Conservation (phyloP, 2,113 vertebrate species). For the Ibidorhyncha struthersii region DNA sequence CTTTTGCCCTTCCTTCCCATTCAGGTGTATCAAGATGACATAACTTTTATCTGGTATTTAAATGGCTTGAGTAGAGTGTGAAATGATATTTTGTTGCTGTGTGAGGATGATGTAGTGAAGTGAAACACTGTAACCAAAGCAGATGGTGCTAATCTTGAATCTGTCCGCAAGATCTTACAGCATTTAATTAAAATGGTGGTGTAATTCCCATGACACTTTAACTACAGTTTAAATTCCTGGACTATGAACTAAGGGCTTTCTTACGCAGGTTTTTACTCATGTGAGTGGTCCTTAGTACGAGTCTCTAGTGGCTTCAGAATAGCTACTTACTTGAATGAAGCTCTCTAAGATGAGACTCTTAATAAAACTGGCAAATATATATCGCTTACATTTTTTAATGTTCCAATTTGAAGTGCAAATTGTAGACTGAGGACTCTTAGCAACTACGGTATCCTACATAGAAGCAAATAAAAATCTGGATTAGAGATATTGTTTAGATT, state of each 20-base stretch:
- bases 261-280: slow-evolving; percentile 44
- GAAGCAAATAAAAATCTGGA: background rate
- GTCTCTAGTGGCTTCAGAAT: slow-evolving; percentile 30
- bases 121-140: slow-evolving; percentile 52
- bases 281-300: slow-evolving; percentile 8
- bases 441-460: background rate
- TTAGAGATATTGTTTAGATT: background rate
- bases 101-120: slow-evolving; percentile 37
- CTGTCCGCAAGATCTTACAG: slow-evolving; percentile 63
- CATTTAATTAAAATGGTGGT: slow-evolving; percentile 72
- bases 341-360: background rate
- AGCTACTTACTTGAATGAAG: slow-evolving; percentile 42
- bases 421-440: background rate
- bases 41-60: slow-evolving; percentile 21
- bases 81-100: slow-evolving; percentile 40
- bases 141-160: slow-evolving; percentile 72
- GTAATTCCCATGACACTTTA: slow-evolving; percentile 67
- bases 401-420: background rate
- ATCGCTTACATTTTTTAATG: background rate
- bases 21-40: background rate
- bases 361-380: slow-evolving; percentile 1
- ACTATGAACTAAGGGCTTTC: slow-evolving; percentile 60
- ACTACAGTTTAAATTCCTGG: slow-evolving; percentile 60
- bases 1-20: background rate
- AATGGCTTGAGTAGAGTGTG: slow-evolving; percentile 21